A percentile compares a stretch with the other conserved stretches of the same genome.
phyloP scores from a whole-genome alignment of 1,140 invertebrate genomes.

The Drosophila mayri region DNA sequence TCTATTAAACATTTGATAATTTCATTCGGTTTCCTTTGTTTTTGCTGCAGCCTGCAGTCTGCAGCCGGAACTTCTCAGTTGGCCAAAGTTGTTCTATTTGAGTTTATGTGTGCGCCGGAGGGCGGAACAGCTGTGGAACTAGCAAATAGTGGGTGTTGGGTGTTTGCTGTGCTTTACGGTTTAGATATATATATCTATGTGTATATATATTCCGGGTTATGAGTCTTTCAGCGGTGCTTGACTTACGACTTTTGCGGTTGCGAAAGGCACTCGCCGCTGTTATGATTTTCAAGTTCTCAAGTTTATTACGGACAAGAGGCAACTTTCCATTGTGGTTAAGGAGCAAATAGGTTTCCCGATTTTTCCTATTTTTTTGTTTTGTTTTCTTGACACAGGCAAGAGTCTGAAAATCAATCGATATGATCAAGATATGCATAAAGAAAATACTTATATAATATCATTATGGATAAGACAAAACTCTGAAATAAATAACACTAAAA shows the following conservation, averaged over 20 bases:
- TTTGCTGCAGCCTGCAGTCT: slow-evolving; percentile 22
- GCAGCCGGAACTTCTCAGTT: slow-evolving; percentile 16
- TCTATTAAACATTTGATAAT: slow-evolving; percentile 82
- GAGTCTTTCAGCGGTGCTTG: slow-evolving; percentile 55
- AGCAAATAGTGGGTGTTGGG: slow-evolving; percentile 29
- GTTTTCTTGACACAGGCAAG: neutral
- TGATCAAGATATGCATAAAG: neutral
- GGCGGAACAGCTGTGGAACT: slow-evolving; percentile 58
- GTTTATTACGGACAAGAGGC: slow-evolving; percentile 53
- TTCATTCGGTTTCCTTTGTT: slow-evolving; percentile 61
- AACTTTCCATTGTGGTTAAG: slow-evolving; percentile 68
- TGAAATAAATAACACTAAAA: neutral
- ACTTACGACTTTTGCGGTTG: slow-evolving; percentile 80
- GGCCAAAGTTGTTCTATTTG: slow-evolving; percentile 71
- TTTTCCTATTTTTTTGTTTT: neutral
- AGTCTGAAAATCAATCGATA: neutral
- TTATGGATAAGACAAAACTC: neutral
- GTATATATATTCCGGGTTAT: slow-evolving; percentile 1
- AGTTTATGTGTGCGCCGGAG: slow-evolving; percentile 56
- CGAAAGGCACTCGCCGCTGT: slow-evolving; percentile 64
- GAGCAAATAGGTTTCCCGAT: slow-evolving; percentile 52
- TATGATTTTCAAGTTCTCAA: slow-evolving; percentile 75
- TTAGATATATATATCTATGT: neutral
- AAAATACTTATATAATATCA: neutral
- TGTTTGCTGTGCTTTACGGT: slow-evolving; percentile 11